A percentile compares a stretch with the other conserved stretches of the same genome.
Conservation (phyloP, 2,113 vertebrate species). For the Perognathus longimembris region DNA sequence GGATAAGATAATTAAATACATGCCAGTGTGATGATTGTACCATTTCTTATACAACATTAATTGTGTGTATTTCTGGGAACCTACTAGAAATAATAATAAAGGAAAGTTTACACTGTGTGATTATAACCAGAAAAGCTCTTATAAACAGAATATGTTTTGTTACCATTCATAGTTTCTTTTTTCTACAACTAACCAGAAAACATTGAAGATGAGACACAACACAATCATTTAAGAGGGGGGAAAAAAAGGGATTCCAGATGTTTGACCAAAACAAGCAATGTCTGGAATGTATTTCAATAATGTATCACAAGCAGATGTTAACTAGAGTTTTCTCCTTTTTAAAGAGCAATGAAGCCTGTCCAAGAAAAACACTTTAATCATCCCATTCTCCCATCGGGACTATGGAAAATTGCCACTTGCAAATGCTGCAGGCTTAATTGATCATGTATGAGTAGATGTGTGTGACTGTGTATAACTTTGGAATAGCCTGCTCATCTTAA, state of each 20-base stretch:
- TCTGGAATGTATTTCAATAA: conserved; percentile 81
- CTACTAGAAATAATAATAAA: background rate
- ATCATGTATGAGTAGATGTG: conserved; percentile 16
- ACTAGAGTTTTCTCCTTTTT: conserved; percentile 79
- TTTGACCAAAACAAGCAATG: conserved; percentile 71
- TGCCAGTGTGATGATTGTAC: background rate
- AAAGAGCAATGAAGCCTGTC: conserved; percentile 81
- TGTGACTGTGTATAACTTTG: conserved; percentile 63
- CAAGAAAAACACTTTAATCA: conserved; percentile 81
- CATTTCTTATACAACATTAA: background rate
- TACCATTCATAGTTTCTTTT: background rate
- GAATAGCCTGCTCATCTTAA: conserved; percentile 52
- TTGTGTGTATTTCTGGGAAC: background rate
- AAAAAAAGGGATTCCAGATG: conserved; percentile 16
- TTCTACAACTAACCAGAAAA: background rate
- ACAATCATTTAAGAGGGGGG: conserved; percentile 12
- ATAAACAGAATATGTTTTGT: background rate
- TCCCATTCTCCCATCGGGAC: conserved; percentile 63
- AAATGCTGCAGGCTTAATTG: conserved; percentile 66
- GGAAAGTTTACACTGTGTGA: background rate
- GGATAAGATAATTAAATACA: background rate
- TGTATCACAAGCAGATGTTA: conserved; percentile 79
- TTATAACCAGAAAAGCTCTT: background rate
- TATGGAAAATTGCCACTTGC: conserved; percentile 72
- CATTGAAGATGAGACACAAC: conserved; percentile 15